phyloP scores from a whole-genome alignment of 2,888 invertebrate genomes.

The Eupsilia transversa region DNA sequence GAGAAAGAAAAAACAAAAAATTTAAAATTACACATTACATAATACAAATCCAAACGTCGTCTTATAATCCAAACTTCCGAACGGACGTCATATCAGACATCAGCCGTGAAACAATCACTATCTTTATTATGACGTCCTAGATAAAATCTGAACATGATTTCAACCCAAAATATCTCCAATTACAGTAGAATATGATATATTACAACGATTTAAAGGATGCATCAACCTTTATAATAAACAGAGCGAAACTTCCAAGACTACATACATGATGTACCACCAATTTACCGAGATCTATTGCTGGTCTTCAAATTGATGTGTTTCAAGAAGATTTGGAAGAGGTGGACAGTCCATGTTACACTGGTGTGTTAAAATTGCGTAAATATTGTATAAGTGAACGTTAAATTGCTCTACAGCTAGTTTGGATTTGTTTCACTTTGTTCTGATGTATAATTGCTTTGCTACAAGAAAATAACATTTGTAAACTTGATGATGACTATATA shows the following conservation, averaged over 20 bases:
- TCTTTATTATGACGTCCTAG: conserved; percentile 47
- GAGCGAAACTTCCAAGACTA: conserved; percentile 73
- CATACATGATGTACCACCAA: conserved; percentile 54
- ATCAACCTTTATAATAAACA: conserved; percentile 78
- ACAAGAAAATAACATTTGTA: background rate
- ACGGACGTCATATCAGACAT: conserved; percentile 29
- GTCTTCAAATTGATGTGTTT: conserved; percentile 10
- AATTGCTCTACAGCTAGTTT: conserved; percentile 62
- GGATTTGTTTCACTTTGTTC: conserved; percentile 42
- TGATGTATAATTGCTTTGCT: background rate
- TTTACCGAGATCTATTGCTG: conserved; percentile 58
- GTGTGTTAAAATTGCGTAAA: conserved; percentile 75
- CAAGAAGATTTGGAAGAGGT: conserved; percentile 18
- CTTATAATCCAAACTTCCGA: background rate
- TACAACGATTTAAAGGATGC: conserved; percentile 76
- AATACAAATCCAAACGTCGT: too few relatives aligned
- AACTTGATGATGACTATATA: background rate
- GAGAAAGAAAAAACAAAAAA: too few relatives aligned
- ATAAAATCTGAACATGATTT: conserved; percentile 52
- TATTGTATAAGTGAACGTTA: conserved; percentile 76
- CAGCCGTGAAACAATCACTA: conserved; percentile 42
- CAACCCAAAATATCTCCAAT: conserved; percentile 55
- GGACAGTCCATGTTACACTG: conserved; percentile 64
- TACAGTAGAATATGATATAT: conserved; percentile 64
- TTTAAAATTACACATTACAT: too few relatives aligned